phyloP scores from a whole-genome alignment of 2,113 vertebrate species.

The Cheirogaleus medius region DNA sequence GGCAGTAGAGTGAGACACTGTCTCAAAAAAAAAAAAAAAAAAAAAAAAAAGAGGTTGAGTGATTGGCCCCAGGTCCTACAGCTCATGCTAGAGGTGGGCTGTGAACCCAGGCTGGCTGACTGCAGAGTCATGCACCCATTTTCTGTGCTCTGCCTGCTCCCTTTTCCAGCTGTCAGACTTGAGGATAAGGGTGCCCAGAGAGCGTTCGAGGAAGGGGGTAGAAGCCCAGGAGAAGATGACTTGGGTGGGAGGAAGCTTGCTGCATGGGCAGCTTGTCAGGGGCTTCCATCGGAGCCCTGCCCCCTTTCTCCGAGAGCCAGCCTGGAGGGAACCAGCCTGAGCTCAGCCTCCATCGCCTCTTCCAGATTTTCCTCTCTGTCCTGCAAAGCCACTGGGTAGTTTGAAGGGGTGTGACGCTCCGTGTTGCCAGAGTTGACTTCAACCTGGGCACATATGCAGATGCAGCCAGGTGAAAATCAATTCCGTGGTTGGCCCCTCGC shows the following conservation, averaged over 20 bases:
- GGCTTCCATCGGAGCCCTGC: background rate
- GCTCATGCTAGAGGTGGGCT: background rate
- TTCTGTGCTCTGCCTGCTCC: background rate
- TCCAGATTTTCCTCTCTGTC: background rate
- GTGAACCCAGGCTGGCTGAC: background rate
- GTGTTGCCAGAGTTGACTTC: conserved; percentile 9
- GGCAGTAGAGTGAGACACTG: too few relatives aligned
- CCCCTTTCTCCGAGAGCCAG: background rate
- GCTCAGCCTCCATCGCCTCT: background rate
- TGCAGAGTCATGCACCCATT: background rate
- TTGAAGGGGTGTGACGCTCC: background rate
- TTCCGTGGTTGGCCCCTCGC: conserved; percentile 86
- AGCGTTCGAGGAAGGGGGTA: background rate
- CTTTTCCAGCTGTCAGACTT: background rate
- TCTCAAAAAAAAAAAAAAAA: too few relatives aligned
- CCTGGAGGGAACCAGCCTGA: background rate
- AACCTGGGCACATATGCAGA: conserved; percentile 45
- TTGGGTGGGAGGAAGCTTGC: background rate
- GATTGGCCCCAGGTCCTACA: background rate
- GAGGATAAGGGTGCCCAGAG: background rate
- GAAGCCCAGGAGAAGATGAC: background rate
- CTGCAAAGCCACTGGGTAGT: background rate
- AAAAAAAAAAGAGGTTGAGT: background rate
- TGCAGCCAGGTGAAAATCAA: conserved; percentile 76
- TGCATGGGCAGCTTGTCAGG: background rate